Conservation (phyloP, 1,140 invertebrate genomes). For the Sweltsa coloradensis region DNA sequence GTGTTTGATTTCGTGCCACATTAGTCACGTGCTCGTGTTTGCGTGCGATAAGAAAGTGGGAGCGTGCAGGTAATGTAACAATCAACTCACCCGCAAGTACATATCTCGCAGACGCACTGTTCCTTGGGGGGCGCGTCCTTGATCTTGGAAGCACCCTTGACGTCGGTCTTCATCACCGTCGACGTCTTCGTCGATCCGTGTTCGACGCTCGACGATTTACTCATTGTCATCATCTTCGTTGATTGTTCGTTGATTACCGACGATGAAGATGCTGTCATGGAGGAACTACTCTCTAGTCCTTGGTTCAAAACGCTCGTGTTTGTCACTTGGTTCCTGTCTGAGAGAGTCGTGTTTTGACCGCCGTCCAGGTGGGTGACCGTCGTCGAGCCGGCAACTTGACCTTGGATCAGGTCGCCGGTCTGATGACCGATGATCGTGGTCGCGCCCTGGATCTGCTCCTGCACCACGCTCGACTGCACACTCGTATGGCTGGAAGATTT, state of each 20-base stretch:
- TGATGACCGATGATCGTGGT: too few species aligned
- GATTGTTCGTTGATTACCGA: background rate
- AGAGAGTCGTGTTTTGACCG: background rate
- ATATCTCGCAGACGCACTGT: conserved; percentile 79
- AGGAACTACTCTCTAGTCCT: background rate
- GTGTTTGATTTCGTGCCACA: too few species aligned
- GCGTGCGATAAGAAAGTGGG: too few species aligned
- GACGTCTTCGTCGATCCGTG: background rate
- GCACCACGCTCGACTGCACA: too few species aligned
- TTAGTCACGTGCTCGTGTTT: too few species aligned
- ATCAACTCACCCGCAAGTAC: conserved; percentile 75
- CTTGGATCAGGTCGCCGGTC: too few species aligned
- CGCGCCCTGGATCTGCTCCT: too few species aligned
- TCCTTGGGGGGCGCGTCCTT: conserved; percentile 42
- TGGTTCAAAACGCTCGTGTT: background rate
- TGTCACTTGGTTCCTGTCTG: background rate
- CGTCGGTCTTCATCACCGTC: background rate
- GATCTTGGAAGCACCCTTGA: background rate
- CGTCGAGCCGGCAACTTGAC: too few species aligned
- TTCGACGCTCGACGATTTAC: background rate
- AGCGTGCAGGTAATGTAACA: background rate
- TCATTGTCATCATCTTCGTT: background rate
- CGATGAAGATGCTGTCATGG: background rate
- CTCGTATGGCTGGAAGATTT: too few species aligned
- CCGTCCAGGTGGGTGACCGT: too few species aligned